Evolutionary conservation across 2,797 vertebrate genomes (phyloP).

Genomic region (Phyllotis vaccarum): DNA sequence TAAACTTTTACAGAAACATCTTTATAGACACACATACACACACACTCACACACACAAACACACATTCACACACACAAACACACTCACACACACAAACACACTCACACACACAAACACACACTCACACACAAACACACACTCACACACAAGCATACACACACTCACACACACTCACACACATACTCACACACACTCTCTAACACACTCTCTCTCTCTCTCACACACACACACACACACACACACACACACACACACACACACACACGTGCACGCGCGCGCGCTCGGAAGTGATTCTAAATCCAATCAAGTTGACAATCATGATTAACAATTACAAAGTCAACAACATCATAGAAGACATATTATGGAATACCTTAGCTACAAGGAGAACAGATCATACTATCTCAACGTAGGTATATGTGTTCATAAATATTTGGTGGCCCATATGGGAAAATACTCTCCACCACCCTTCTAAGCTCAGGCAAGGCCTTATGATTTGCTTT

Average conservation of each 20-base stretch:
- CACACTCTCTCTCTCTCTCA: too few relatives aligned
- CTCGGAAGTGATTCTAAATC: neutral
- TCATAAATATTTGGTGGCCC: neutral
- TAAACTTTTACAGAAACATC: neutral
- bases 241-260: too few relatives aligned
- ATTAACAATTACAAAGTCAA: neutral
- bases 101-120: too few relatives aligned
- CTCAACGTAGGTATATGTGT: neutral
- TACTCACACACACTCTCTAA: too few relatives aligned
- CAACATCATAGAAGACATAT: neutral
- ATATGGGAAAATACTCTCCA: neutral
- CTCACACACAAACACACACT: too few relatives aligned
- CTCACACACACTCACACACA: too few relatives aligned
- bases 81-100: too few relatives aligned
- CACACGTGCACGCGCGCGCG: too few relatives aligned
- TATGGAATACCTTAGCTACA: neutral
- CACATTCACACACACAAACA: too few relatives aligned
- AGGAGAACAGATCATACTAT: neutral
- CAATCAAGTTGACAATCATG: neutral
- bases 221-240: too few relatives aligned
- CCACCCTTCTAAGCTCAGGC: neutral
- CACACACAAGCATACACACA: too few relatives aligned
- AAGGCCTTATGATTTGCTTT: neutral
- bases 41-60: too few relatives aligned
- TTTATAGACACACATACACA: neutral